Percentiles rank a stretch among this genome's conserved stretches.
phyloP scores from a whole-genome alignment of 2,113 vertebrate species.

The Himantopus leucocephalus region DNA sequence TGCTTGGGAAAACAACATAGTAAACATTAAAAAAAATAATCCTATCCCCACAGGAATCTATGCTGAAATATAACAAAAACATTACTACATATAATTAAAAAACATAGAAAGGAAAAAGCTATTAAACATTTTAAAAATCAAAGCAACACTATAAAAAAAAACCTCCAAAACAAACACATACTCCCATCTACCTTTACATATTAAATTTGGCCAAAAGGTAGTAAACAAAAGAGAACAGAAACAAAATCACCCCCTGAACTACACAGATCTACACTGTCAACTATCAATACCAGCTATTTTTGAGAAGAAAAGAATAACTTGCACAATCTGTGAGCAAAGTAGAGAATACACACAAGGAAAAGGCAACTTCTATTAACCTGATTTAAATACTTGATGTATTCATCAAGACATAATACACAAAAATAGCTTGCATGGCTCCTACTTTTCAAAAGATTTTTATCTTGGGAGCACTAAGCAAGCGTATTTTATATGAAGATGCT shows the following conservation, averaged over 20 bases:
- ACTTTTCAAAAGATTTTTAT: background rate
- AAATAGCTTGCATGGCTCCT: background rate
- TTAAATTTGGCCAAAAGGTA: background rate
- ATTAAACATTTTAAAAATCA: background rate
- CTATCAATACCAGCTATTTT: background rate
- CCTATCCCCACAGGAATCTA: background rate
- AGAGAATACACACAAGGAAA: background rate
- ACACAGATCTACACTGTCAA: background rate
- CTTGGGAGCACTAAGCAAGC: background rate
- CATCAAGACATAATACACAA: background rate
- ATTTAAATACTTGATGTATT: background rate
- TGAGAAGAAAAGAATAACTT: background rate
- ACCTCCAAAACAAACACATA: background rate
- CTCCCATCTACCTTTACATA: background rate
- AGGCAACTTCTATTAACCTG: background rate
- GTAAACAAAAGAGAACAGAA: background rate
- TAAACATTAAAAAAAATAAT: background rate
- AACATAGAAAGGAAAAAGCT: accelerated
- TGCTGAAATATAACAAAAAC: background rate
- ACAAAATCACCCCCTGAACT: background rate
- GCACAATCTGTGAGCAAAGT: background rate
- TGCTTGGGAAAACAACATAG: constrained; percentile 70
- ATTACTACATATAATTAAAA: background rate
- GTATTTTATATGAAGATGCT: accelerated
- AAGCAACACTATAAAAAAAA: background rate